These are phyloP conservation scores for Drosophila rubida DNA, from an alignment of 2,888 invertebrate species.

Conservation along the genomic window DNA sequence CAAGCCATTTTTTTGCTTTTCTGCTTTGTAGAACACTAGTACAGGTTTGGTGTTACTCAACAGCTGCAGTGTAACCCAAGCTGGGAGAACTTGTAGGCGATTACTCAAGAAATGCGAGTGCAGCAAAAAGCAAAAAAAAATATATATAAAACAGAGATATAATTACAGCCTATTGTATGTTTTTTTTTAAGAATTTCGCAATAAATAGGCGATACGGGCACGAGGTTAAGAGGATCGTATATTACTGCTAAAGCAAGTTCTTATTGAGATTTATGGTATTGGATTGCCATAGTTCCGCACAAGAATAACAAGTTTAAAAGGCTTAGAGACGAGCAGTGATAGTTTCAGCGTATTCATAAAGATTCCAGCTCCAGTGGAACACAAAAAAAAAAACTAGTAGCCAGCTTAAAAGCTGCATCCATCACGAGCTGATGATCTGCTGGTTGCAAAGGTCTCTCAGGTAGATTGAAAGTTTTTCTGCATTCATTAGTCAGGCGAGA, in stretches of 20 bases:
- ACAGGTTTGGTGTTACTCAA: neutral
- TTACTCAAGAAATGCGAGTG: neutral
- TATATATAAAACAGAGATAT: too few relatives aligned
- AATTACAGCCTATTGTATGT: neutral
- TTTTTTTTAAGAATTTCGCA: too few relatives aligned
- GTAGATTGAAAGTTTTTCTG: slow-evolving; percentile 22
- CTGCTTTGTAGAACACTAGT: neutral
- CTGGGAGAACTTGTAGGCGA: neutral
- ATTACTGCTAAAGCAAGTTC: neutral
- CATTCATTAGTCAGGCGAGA: slow-evolving; percentile 18
- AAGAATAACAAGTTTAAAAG: too few relatives aligned
- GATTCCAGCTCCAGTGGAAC: too few relatives aligned
- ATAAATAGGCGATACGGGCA: too few relatives aligned
- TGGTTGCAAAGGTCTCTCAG: slow-evolving; percentile 1
- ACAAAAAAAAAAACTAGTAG: neutral
- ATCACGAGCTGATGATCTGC: neutral
- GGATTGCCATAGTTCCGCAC: too few relatives aligned
- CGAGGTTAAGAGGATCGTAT: neutral
- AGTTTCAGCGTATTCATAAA: too few relatives aligned
- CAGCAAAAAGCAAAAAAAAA: neutral
- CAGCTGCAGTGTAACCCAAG: neutral
- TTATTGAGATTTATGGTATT: neutral
- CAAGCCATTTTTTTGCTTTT: neutral
- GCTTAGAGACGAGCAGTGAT: too few relatives aligned
- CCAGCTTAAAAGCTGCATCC: neutral